Base-by-base conservation (phyloP, 2,797 vertebrate genomes). In the Hapalemur alaotrensis region DNA sequence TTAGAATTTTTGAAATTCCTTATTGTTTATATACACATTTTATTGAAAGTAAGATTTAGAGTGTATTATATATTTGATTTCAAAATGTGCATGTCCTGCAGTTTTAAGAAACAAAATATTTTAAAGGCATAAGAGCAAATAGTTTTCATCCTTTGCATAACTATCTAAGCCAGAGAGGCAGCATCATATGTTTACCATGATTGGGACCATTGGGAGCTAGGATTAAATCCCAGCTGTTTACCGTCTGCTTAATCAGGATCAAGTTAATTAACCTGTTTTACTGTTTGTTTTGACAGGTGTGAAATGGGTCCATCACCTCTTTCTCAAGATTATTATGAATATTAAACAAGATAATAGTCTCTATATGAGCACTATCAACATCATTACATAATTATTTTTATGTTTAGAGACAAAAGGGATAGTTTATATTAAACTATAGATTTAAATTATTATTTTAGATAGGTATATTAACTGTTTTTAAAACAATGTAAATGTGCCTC, bases 201-300 rank as follows among this genome's bases (percentile, higher is more conserved):
- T 61, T 35, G 72, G 5, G 18, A n/a, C 80, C 35, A 10, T 6
- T 67, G 93, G 43, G 76, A 76, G 14, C 12, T 65, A 35, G 75
- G 15, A 52, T 83, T 86, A 79, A 94, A 87, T 87, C 15, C 41
- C 35, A 93, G 32, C 23, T 86, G 28, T 80, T 75, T 72, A 76
- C 28, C 57, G 69, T 72, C 35, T 95, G 65, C 22, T 81, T 95
- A 83, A 70, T 17, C 10, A 89, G 0, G 41, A 70, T 78, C 22
- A 96, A 92, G 32, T 67, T 89, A 91, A 94, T 94, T 95, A 95
- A 81, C 63, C 50, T 84, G 65, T 93, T 10, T 32, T 28, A 79
- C 35, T 78, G 25, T 28, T 78, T 78, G 4, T 78, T 93, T 88
- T 95, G 46, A 57, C 67, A 88, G 28, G 25, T 69, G 13, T 63